Base-by-base conservation (phyloP, 1,140 invertebrate genomes). In the Habropoda laboriosa region DNA sequence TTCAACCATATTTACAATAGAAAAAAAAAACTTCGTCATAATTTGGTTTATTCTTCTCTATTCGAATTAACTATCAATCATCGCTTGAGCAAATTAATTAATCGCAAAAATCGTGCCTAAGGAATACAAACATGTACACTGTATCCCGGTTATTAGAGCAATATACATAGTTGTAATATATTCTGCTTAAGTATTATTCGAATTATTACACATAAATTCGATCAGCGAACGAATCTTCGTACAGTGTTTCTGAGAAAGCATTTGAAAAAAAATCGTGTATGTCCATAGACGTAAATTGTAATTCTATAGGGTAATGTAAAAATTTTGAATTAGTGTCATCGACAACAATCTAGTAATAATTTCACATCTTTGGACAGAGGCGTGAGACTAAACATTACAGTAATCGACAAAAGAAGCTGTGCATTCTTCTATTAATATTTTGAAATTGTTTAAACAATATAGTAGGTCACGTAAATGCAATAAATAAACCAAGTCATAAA, bases 61-160 rank as follows among this genome's bases (percentile, higher is more conserved):
- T 51, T 38, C 38, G 21, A 38, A 61, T 0, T 4, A 16, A 51
- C 4, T 27, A 51, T 63, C 6, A 6, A 3, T 47, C 78, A 67
- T 71, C 38, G 49, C 60, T 86, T 64, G 58, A n/a, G 53, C 35
- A 72, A 75, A 57, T n/a, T 68, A 53, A 57, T 38, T 72, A 71
- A 30, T 64, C 13, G 64, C 8, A 53, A 49, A 61, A 77, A 40
- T 82, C 58, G 85, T 86, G 80, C 84, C 84, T 86, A 86, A 86
- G 27, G 42, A 77, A 24, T 67, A 72, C 72, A 49, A 70, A 55
- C 66, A 60, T n/a, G 24, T 47, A 55, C 51, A 55, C 45, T 78
- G 47, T 49, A 53, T 72, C 71, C 35, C 38, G 38, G 58, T 83
- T 73, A 74, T 51, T 76, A 67, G 21, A 86, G 85, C 85, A 86